A percentile compares a stretch with the other conserved stretches of the same genome.
These are phyloP conservation scores for Drosophila merina DNA, from an alignment of 2,888 invertebrate species.

Conservation along the genomic window DNA sequence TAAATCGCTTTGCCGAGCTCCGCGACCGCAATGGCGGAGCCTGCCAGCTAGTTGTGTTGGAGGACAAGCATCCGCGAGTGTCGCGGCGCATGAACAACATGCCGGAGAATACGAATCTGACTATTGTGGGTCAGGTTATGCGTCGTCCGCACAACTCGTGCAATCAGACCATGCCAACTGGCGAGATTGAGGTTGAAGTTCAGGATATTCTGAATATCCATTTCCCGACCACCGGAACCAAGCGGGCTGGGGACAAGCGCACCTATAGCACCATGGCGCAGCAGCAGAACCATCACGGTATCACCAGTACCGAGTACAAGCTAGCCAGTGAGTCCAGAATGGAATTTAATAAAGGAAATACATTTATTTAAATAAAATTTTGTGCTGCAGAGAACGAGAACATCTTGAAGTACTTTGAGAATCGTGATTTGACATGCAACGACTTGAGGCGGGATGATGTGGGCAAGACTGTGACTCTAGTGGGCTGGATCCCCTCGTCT, in stretches of 20 bases:
- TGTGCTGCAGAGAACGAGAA: slow-evolving; percentile 78
- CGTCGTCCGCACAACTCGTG: slow-evolving; percentile 81
- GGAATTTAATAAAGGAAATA: no score
- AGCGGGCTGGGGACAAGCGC: slow-evolving; percentile 81
- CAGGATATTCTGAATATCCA: slow-evolving; percentile 82
- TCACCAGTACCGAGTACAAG: slow-evolving; percentile 84
- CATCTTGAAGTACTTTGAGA: slow-evolving; percentile 83
- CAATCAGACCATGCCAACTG: slow-evolving; percentile 84
- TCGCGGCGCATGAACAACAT: slow-evolving; percentile 83
- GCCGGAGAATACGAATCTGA: slow-evolving; percentile 83
- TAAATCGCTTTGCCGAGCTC: slow-evolving; percentile 86
- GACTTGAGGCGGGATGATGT: slow-evolving; percentile 82
- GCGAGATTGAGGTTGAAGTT: slow-evolving; percentile 84
- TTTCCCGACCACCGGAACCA: slow-evolving; percentile 64
- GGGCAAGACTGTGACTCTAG: slow-evolving; percentile 80
- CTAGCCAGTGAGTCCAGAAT: slow-evolving; percentile 79
- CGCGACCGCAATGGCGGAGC: slow-evolving; percentile 88
- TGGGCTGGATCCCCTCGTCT: slow-evolving; percentile 83
- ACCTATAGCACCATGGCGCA: slow-evolving; percentile 82
- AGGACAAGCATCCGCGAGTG: slow-evolving; percentile 83
- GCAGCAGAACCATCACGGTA: slow-evolving; percentile 72
- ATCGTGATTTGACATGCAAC: slow-evolving; percentile 84
- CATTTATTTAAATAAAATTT: no score
- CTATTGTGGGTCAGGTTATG: slow-evolving; percentile 82
- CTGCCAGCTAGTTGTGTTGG: slow-evolving; percentile 85